Evolutionary conservation across 2,888 invertebrate species (phyloP), one percentile per base, ranked within the genome.

Genomic region (Harpalus rufipes): DNA sequence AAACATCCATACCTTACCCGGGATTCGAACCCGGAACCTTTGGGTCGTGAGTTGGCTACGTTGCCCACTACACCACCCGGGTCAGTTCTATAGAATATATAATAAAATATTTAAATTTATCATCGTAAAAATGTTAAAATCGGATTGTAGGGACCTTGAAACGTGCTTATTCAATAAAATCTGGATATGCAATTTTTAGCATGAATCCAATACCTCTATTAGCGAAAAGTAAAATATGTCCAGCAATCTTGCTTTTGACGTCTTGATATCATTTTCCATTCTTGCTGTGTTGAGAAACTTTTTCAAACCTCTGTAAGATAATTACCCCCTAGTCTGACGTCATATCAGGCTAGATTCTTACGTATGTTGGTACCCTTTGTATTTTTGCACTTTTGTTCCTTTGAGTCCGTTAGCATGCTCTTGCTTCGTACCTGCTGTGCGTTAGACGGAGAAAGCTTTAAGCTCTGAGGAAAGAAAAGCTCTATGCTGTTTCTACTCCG

Each of bases 301-400:
- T 51, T 51, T 51, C 44, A 16, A 44, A 12, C 7, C 72, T 2
- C 44, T 44, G 72, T n/a, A 14, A 12, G 18, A 39, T 74, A 74
- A 74, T 74, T 74, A 44, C 72, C 41, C 41, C 39, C 18, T 44
- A 16, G 16, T 41, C 68, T 14, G 16, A 12, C n/a, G 12, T 7
- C 18, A 44, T 44, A 44, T 41, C 68, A 25, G 21, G n/a, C 44
- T 41, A 18, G 72, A 74, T 74, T 44, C 72, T 74, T 74, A 74
- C 44, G 68, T 68, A 74, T 74, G 16, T 10, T 68, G 39, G 39
- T 74, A 18, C 44, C 44, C 72, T 74, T 74, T 74, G 72, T 74
- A 44, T 74, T 74, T 74, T 74, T 44, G 44, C 72, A 74, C 72
- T 74, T 74, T 74, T 74, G 72, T 74, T 74, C 44, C 72, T 74